phyloP scores from a whole-genome alignment of 2,113 vertebrate genomes.

The Corythaeola cristata region DNA sequence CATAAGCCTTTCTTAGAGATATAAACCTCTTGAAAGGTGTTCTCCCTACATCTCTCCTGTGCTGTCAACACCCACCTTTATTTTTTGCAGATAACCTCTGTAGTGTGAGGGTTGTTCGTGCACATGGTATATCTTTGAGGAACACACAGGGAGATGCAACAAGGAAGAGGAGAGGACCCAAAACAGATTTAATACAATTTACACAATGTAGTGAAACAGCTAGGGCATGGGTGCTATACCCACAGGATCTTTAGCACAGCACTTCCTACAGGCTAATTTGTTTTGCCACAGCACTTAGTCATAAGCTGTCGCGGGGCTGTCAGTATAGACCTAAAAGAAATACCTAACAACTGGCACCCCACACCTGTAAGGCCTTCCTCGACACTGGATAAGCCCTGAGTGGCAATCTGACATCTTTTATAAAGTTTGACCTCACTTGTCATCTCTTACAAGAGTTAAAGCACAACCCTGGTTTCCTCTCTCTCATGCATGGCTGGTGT shows the following conservation, averaged over 20 bases:
- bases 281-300: not conserved
- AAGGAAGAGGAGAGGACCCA: not conserved
- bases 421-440: not conserved
- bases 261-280: not conserved
- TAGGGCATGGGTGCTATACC: not conserved
- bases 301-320: not conserved
- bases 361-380: not conserved
- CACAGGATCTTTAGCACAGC: not conserved
- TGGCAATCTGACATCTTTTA: not conserved
- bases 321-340: not conserved
- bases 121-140: not conserved
- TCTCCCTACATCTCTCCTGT: not conserved
- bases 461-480: no score
- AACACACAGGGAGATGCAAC: not conserved
- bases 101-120: fast-evolving
- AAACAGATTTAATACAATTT: not conserved
- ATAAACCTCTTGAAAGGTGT: not conserved
- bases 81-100: not conserved
- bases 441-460: not conserved
- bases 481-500: not conserved
- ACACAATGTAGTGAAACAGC: not conserved
- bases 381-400: not conserved
- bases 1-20: not conserved
- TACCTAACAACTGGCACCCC: not conserved
- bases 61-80: not conserved